Evolutionary conservation across 1,140 invertebrate species (phyloP), one percentile per base, ranked within the genome.

Genomic region (Metopolophium dirhodum): DNA sequence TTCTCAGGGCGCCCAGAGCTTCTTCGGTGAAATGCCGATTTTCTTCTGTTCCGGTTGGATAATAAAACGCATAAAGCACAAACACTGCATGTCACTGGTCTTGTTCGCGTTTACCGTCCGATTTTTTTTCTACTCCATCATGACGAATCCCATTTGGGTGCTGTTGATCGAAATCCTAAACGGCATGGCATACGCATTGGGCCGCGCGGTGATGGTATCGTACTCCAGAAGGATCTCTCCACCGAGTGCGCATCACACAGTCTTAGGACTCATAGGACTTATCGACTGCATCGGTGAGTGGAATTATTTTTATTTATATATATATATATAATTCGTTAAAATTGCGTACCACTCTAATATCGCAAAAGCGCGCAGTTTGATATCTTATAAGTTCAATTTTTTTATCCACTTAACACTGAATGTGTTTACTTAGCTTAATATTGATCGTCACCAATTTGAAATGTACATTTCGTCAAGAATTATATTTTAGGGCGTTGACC

Each of bases 171-270:
- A 99, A 95, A 95, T 98, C 91, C 95, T 98, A 20, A 98, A 99
- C 95, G 98, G 98, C 26, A 95, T 98, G 20, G 98, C 98, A 0
- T 98, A 98, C 95, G 98, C 98, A 23, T 96, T 99, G 93, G 98
- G 98, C 94, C 99, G 98, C 95, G 96, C 98, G 0, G 97, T 98
- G 18, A 98, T 98, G 97, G 97, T 98, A 11, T 98, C 97, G 0
- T 99, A 98, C 95, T 98, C 98, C 1, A 98, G 97, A 95, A 96
- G 97, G 94, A 96, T 98, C 4, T 97, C 98, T 8, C 98, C 98
- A 30, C 96, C 97, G 1, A 98, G 98, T 18, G 97, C 97, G 0
- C 97, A 98, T 95, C 97, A 97, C 7, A 99, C 98, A 35, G 96
- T 98, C 83, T 97, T 98, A 95, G 98, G 98, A 92, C 95, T 98